Percentiles rank a stretch among this genome's conserved stretches.
Conservation (phyloP, 2,113 vertebrate species). For the Chloroceryle aenea region DNA sequence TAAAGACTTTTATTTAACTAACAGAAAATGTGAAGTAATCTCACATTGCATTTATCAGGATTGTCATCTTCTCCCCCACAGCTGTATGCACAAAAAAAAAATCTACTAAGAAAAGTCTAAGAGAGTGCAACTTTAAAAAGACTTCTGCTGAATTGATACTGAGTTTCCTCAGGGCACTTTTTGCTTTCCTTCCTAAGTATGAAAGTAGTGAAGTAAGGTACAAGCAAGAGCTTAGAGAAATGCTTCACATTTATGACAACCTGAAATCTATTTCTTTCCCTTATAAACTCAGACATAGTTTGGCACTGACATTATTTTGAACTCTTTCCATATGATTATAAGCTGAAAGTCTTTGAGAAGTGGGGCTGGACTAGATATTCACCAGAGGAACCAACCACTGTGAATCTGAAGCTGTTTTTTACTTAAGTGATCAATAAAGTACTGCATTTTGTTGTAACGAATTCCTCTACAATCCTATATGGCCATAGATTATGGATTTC, state of each 20-base stretch:
- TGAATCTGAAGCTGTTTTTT: neutral
- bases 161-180: neutral
- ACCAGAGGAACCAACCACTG: neutral
- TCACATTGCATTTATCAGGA: constrained; percentile 39
- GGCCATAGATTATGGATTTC: neutral
- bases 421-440: neutral
- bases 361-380: neutral
- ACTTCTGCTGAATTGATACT: accelerated
- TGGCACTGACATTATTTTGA: neutral
- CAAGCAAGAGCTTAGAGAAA: neutral
- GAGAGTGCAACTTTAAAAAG: neutral
- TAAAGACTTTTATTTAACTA: neutral
- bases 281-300: neutral
- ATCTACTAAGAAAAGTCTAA: neutral
- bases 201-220: neutral
- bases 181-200: neutral
- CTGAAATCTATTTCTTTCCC: neutral
- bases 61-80: constrained; percentile 61
- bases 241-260: neutral
- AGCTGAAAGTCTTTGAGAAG: neutral
- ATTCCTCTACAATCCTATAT: neutral
- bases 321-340: neutral
- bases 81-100: neutral
- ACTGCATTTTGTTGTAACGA: neutral
- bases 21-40: constrained; percentile 45